These are phyloP conservation scores for Alexandromys fortis DNA, from an alignment of 2,113 vertebrate species.

Conservation along the genomic window DNA sequence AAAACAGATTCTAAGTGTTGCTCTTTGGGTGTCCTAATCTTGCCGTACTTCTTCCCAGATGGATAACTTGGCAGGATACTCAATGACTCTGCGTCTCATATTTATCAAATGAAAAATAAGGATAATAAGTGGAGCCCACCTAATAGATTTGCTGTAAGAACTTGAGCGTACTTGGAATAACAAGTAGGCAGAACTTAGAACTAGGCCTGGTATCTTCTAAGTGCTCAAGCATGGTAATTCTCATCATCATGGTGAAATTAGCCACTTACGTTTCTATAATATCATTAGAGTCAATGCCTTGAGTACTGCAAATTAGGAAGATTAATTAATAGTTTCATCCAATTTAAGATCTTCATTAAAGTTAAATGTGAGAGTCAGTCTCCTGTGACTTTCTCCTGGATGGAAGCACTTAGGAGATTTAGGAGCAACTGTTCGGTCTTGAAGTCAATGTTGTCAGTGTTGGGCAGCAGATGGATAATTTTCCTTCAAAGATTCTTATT, in stretches of 20 bases:
- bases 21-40: not conserved
- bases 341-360: conserved; percentile 74
- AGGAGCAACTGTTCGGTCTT: conserved; percentile 36
- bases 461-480: not conserved
- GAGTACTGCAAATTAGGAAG: conserved; percentile 66
- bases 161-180: not conserved
- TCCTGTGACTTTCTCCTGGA: conserved; percentile 50
- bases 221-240: not conserved
- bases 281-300: conserved; percentile 36
- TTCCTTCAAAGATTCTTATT: conserved; percentile 49
- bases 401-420: conserved; percentile 53
- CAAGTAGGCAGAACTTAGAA: not conserved
- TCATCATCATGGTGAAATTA: conserved; percentile 37
- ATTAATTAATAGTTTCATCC: conserved; percentile 74
- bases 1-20: not conserved
- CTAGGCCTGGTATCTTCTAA: not conserved
- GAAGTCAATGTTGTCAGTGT: conserved; percentile 53
- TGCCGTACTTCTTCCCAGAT: conserved; percentile 9
- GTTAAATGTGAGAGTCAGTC: conserved; percentile 62
- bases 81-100: not conserved
- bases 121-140: not conserved
- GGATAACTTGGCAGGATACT: not conserved
- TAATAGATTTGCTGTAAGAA: conserved; percentile 2
- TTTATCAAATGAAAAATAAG: not conserved
- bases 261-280: conserved; percentile 47